Evolutionary conservation across 2,888 invertebrate species (phyloP).

Genomic region (Ormyrus nitidulus): DNA sequence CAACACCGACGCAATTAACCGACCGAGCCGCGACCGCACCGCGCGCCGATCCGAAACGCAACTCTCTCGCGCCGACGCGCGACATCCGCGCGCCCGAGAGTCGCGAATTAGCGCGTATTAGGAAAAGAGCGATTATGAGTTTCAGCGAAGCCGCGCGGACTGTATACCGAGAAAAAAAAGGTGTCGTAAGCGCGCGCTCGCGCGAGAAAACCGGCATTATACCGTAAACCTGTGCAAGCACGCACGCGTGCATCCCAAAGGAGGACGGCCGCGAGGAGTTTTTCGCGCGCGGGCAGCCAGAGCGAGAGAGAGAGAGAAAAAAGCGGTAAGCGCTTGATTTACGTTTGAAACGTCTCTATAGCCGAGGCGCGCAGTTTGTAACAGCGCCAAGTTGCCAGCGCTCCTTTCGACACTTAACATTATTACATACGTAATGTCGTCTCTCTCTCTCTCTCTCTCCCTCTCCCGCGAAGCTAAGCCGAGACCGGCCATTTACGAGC

Average conservation of each 20-base stretch:
- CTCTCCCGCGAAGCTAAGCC: too few species aligned
- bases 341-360: slow-evolving; percentile 22
- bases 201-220: not conserved
- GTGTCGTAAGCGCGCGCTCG: too few species aligned
- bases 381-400: slow-evolving; percentile 8
- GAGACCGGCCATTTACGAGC: too few species aligned
- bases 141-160: not conserved
- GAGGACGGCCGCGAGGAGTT: slow-evolving; percentile 1
- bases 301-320: not conserved
- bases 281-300: not conserved
- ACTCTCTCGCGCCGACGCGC: too few species aligned
- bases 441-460: too few species aligned
- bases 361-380: slow-evolving; percentile 1
- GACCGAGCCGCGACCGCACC: too few species aligned
- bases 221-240: not conserved
- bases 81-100: too few species aligned
- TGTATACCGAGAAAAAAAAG: too few species aligned
- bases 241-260: not conserved
- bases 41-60: too few species aligned
- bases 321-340: slow-evolving; percentile 40
- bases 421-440: slow-evolving; percentile 43
- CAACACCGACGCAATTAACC: too few species aligned
- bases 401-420: slow-evolving; percentile 54
- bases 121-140: not conserved
- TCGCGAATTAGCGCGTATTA: slow-evolving; percentile 2